phyloP scores from a whole-genome alignment of 2,888 invertebrate species.

The Netelia fuscicornis region DNA sequence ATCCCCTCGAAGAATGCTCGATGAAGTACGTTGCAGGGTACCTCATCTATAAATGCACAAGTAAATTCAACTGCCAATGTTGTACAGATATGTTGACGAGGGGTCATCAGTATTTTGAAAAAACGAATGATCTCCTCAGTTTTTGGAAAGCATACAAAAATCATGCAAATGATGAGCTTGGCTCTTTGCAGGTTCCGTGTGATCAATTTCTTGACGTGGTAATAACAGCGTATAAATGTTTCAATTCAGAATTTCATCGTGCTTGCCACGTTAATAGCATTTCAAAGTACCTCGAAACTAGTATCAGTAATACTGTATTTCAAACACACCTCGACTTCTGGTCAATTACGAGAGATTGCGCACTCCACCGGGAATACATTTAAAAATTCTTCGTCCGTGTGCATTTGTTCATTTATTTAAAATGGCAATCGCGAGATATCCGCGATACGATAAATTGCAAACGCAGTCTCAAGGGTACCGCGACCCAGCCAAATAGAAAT shows the following conservation, averaged over 20 bases:
- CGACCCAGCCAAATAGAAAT: background rate
- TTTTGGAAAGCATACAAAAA: constrained; percentile 38
- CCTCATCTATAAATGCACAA: constrained; percentile 28
- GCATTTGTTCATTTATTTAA: constrained; percentile 14
- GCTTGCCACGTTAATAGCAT: background rate
- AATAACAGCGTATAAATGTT: constrained; percentile 34
- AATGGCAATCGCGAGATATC: constrained; percentile 36
- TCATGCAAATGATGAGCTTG: constrained; percentile 23
- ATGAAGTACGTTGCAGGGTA: constrained; percentile 52
- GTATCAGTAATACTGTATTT: constrained; percentile 25
- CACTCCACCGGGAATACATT: constrained; percentile 22
- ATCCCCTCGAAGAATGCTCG: constrained; percentile 33
- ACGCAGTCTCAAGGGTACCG: background rate
- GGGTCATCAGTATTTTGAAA: constrained; percentile 31
- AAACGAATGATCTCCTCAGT: constrained; percentile 46
- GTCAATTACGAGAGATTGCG: constrained; percentile 10
- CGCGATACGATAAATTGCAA: constrained; percentile 4
- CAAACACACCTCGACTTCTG: constrained; percentile 33
- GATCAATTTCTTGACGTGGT: constrained; percentile 27
- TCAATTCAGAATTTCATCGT: background rate
- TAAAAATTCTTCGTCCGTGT: background rate
- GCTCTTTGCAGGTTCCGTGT: constrained; percentile 38
- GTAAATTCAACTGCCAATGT: constrained; percentile 27
- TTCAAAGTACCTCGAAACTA: background rate
- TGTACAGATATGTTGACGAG: constrained; percentile 12